Conservation (phyloP, 2,113 vertebrate species). For the Hemichromis elongatus region DNA sequence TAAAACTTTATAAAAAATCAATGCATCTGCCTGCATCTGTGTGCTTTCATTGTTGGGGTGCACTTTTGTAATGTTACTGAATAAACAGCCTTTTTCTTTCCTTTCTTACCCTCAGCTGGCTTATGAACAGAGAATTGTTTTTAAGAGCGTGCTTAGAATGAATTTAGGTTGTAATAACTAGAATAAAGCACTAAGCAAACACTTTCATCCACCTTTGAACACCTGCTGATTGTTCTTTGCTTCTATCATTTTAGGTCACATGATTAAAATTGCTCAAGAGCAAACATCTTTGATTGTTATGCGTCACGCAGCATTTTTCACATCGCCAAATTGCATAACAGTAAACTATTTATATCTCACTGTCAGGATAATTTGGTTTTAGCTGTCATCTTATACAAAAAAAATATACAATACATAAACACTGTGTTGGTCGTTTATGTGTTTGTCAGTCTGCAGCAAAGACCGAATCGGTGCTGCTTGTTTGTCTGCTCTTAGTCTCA, state of each 20-base stretch:
- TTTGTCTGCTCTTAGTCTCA: not conserved
- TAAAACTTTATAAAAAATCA: not conserved
- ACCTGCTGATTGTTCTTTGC: not conserved
- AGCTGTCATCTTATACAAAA: not conserved
- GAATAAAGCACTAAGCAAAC: not conserved
- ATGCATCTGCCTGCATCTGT: not conserved
- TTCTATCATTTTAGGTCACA: not conserved
- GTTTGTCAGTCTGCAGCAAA: not conserved
- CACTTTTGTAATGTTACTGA: not conserved
- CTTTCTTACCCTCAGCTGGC: not conserved
- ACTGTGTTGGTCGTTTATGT: not conserved
- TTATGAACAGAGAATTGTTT: not conserved
- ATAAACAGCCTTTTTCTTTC: not conserved
- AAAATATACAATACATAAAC: not conserved
- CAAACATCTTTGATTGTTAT: not conserved
- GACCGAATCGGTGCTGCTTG: not conserved
- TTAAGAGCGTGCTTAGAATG: not conserved
- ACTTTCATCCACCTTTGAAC: rapidly evolving
- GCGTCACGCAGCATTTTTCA: not conserved
- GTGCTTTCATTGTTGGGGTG: not conserved
- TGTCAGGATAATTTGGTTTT: rapidly evolving
- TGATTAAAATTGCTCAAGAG: too few relatives aligned
- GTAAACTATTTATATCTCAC: not conserved
- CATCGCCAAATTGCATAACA: not conserved
- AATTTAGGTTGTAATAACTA: rapidly evolving